Conservation (phyloP, 2,113 vertebrate species). For the Arizona elegans region DNA sequence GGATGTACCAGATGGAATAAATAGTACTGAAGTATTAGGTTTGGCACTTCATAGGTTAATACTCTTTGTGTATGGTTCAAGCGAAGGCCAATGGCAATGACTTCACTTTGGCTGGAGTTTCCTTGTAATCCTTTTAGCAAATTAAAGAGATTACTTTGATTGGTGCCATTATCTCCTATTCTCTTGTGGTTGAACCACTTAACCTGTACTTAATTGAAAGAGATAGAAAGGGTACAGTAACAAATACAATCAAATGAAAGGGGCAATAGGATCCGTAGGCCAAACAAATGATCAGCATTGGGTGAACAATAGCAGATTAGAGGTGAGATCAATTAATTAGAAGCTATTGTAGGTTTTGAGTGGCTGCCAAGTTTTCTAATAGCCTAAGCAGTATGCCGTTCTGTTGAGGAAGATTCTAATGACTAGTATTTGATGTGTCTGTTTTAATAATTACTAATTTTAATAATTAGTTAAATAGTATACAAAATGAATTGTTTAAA, state of each 20-base stretch:
- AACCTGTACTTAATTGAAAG: conserved; percentile 90
- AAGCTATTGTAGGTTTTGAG: conserved; percentile 80
- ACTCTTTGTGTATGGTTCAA: conserved; percentile 81
- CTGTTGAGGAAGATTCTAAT: conserved; percentile 82
- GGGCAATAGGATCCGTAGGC: conserved; percentile 80
- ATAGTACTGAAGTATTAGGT: conserved; percentile 53
- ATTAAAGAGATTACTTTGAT: conserved; percentile 88
- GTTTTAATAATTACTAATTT: conserved; percentile 84
- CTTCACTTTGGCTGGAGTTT: conserved; percentile 85
- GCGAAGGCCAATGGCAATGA: conserved; percentile 82
- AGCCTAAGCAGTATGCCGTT: conserved; percentile 74
- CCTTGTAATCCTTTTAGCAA: conserved; percentile 87
- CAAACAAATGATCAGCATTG: conserved; percentile 83
- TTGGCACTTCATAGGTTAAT: conserved; percentile 78
- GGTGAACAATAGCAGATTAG: conserved; percentile 86
- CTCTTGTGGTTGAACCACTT: conserved; percentile 85
- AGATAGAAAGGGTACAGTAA: conserved; percentile 85
- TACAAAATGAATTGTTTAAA: conserved; percentile 71
- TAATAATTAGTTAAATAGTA: conserved; percentile 83
- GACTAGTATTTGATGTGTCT: conserved; percentile 79
- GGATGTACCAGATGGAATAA: conserved; percentile 11
- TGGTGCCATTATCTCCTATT: conserved; percentile 85
- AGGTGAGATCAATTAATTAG: conserved; percentile 88
- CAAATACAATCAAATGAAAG: conserved; percentile 86
- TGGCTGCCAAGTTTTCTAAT: conserved; percentile 82